A percentile compares a stretch with the other conserved stretches of the same genome.
Evolutionary conservation across 2,113 vertebrate genomes (phyloP).

Genomic region (Pangasianodon gigas): DNA sequence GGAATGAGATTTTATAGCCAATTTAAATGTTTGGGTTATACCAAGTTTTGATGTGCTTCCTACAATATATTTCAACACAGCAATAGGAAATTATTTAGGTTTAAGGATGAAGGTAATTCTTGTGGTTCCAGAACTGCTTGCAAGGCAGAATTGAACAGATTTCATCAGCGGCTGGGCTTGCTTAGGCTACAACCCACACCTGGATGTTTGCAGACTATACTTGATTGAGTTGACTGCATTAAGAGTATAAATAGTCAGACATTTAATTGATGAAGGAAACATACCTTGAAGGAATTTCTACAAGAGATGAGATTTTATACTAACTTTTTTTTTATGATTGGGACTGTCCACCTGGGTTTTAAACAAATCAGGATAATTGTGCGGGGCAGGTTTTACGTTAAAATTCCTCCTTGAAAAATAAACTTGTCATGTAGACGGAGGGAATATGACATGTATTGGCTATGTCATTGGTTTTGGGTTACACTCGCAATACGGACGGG

Average conservation of each 20-base stretch:
- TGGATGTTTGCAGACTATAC: conserved; percentile 54
- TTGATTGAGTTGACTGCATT: conserved; percentile 31
- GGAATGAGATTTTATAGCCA: conserved; percentile 71
- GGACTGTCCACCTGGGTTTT: conserved; percentile 68
- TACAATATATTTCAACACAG: conserved; percentile 71
- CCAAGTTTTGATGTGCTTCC: conserved; percentile 70
- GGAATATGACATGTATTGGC: conserved; percentile 78
- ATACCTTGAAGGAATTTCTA: conserved; percentile 52
- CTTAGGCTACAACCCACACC: conserved; percentile 63
- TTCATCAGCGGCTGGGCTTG: conserved; percentile 58
- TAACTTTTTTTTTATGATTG: conserved; percentile 68
- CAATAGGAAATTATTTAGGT: conserved; percentile 63
- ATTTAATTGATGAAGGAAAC: conserved; percentile 63
- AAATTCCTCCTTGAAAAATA: conserved; percentile 78
- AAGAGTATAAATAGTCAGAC: conserved; percentile 48
- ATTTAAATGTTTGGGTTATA: conserved; percentile 68
- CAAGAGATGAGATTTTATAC: conserved; percentile 43
- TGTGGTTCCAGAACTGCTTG: conserved; percentile 66
- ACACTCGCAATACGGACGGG: conserved; percentile 68
- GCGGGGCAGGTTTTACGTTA: conserved; percentile 77
- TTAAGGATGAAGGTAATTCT: conserved; percentile 61
- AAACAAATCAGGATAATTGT: conserved; percentile 79
- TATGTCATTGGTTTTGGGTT: conserved; percentile 79
- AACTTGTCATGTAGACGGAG: conserved; percentile 71
- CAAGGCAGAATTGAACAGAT: conserved; percentile 46